These are phyloP conservation scores for Dipodomys stephensi DNA, from an alignment of 2,113 vertebrate genomes.

Conservation along the genomic window DNA sequence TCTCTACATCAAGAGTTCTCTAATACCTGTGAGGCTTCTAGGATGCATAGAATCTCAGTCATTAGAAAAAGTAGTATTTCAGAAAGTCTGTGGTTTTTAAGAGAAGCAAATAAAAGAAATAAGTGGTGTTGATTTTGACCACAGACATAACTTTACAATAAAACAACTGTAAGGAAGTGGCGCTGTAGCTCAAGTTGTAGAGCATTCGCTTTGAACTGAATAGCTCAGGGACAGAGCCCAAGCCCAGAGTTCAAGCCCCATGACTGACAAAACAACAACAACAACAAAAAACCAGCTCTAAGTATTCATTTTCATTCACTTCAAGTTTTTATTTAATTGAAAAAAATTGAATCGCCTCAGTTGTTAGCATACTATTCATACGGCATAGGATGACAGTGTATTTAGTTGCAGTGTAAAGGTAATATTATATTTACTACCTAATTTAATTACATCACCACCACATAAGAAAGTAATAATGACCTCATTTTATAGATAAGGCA, in stretches of 20 bases:
- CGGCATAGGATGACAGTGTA: not conserved
- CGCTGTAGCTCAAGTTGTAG: no score
- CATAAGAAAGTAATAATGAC: not conserved
- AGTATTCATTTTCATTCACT: not conserved
- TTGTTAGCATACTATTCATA: not conserved
- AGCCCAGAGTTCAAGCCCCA: no score
- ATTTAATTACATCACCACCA: not conserved
- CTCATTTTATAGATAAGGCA: not conserved
- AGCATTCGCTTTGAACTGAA: no score
- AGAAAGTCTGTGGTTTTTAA: not conserved
- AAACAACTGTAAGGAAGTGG: not conserved
- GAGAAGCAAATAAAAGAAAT: conserved; percentile 57
- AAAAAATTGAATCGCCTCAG: not conserved
- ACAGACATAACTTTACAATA: not conserved
- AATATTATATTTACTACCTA: not conserved
- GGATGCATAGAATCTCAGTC: not conserved
- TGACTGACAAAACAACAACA: no score
- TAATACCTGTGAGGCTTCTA: conserved; percentile 42
- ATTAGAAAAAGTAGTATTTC: not conserved
- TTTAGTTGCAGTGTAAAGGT: not conserved
- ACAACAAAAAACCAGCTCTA: not conserved
- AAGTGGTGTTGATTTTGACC: not conserved
- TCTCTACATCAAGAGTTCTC: conserved; percentile 22
- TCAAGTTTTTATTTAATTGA: conserved; percentile 42
- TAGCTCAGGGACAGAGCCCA: no score